Evolutionary conservation across 2,797 vertebrate genomes (phyloP), one percentile per base, ranked within the genome.

Genomic region (Thalassophryne amazonica): DNA sequence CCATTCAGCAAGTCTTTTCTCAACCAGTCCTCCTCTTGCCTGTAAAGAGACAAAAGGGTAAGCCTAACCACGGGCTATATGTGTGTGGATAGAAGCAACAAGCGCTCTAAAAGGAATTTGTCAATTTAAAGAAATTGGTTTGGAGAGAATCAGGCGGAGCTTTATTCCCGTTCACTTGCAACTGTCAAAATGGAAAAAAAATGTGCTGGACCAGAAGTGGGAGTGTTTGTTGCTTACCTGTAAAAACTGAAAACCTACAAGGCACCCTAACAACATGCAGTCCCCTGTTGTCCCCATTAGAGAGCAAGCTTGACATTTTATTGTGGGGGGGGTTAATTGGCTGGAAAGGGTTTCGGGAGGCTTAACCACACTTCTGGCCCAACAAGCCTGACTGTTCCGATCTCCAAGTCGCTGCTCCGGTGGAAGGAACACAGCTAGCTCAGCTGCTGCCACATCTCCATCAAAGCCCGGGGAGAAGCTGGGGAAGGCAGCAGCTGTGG

Each of bases 271-370:
- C 66, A 77, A 79, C 40, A 60, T 61, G 77, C 15, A 67, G 50
- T 88, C 88, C 85, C 86, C 52, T 59, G 86, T 80, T 86, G n/a
- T 66, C 82, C 85, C 85, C 85, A 91, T 91, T 88, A 91, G 69
- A 73, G 65, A 73, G 75, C 60, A 66, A 66, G 69, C 78, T 78
- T 86, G 87, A 82, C 78, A 80, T 78, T 79, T n/a, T n/a, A n/a
- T n/a, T n/a, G n/a, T n/a, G 54, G 67, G 69, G 56, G 63, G 69
- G 79, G 88, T 82, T 90, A 91, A 90, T 89, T 91, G 89, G 84
- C 84, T 76, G 82, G 78, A 72, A 78, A 40, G 78, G 82, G 80
- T 81, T 91, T 86, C 75, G 52, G 79, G 64, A 69, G 81, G 87
- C 83, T 90, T 86, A 90, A 85, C 78, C 76, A 83, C 83, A 81